Base-by-base conservation (phyloP, 2,113 vertebrate species). In the Gyps fulvus region DNA sequence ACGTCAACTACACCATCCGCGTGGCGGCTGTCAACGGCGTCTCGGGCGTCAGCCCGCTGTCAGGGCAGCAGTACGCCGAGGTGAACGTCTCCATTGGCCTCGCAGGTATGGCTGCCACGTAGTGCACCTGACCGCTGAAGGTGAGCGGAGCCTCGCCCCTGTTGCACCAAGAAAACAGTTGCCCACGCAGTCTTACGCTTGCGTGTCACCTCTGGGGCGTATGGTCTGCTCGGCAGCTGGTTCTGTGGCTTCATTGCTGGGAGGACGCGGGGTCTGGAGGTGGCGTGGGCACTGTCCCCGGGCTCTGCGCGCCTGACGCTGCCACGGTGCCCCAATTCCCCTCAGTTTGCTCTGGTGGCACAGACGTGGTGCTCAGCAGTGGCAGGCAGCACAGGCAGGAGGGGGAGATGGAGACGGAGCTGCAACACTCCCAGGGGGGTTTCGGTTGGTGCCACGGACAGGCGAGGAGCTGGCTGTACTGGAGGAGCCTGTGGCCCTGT, bases 11-110 rank as follows among this genome's bases (percentile, higher is more conserved):
- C 98, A 99, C 98, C 42, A 99, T 99, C 96, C 98, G 98, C 0
- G 99, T 99, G 83, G 98, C 97, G 2, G 99, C 99, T 17, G 93
- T 99, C 78, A 99, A 99, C 27, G 99, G 99, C 1, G 99, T 99
- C 59, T 99, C 99, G 0, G 99, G 98, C 10, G 77, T 99, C 26
- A 98, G 99, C 92, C 98, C 98, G 31, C 97, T 95, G 66, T 96
- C 97, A 17, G 98, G 98, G 52, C 98, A 98, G 97, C 98, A 98
- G 94, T 99, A 98, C 58, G 98, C 98, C 0, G 99, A 99, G 97
- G 98, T 99, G 97, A 99, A 98, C 22, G 93, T 99, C 93, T 99
- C 99, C 92, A 99, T 99, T 0, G 98, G 98, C 38, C 97, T 96
- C 1, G 94, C 99, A 93, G 99, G 99, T 99, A 98, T 12, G 90